These are phyloP conservation scores for Callinectes sapidus DNA, from an alignment of 2,888 invertebrate genomes.

Conservation along the genomic window DNA sequence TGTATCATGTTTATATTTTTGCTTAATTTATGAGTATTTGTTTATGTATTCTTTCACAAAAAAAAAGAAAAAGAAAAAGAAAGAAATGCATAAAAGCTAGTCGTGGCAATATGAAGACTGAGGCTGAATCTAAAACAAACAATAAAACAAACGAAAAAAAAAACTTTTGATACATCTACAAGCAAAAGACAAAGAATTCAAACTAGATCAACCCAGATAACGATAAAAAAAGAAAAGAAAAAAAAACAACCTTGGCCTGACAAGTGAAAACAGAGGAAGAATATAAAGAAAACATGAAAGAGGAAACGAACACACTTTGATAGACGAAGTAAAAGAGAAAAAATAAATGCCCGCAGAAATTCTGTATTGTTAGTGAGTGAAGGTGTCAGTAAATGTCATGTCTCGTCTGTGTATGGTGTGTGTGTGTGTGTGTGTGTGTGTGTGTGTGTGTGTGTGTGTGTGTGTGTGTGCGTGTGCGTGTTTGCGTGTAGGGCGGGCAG, in stretches of 20 bases:
- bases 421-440: not conserved
- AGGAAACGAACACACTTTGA: not conserved
- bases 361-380: too few relatives aligned
- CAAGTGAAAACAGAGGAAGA: not conserved
- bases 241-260: not conserved
- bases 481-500: not conserved
- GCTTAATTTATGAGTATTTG: not conserved
- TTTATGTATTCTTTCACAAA: not conserved
- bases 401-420: not conserved
- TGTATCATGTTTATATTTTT: not conserved
- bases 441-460: not conserved
- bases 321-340: not conserved
- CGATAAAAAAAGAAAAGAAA: not conserved
- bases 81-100: not conserved
- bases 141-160: too few relatives aligned
- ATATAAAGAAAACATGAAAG: too few relatives aligned
- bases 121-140: too few relatives aligned
- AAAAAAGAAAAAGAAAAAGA: too few relatives aligned
- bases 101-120: too few relatives aligned
- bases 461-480: not conserved
- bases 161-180: too few relatives aligned
- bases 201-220: not conserved
- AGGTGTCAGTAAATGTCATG: too few relatives aligned
- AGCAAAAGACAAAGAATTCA: too few relatives aligned
- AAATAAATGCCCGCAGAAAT: not conserved